Conservation (phyloP, 1,140 invertebrate species). For the Adelges cooleyi region DNA sequence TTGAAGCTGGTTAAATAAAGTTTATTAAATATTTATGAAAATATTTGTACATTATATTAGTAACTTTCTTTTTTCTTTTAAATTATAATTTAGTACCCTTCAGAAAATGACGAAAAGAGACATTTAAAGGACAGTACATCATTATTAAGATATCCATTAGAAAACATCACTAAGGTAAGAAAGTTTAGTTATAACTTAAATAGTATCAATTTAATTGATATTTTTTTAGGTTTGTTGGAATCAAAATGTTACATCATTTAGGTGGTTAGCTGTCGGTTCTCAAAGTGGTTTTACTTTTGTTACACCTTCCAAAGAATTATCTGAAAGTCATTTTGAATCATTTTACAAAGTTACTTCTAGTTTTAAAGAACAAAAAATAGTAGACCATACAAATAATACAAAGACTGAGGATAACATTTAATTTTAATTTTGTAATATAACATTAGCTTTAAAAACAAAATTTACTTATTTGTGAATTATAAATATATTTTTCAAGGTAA, state of each 20-base stretch:
- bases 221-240: slow-evolving; percentile 40
- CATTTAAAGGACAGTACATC: not conserved
- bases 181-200: not conserved
- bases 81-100: not conserved
- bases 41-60: too few relatives aligned
- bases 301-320: not conserved
- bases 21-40: too few relatives aligned
- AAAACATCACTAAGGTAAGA: slow-evolving; percentile 13
- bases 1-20: too few relatives aligned
- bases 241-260: slow-evolving; percentile 41
- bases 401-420: too few relatives aligned
- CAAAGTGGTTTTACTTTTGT: slow-evolving; percentile 42
- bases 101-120: not conserved
- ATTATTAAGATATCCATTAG: slow-evolving; percentile 19
- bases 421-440: too few relatives aligned
- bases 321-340: not conserved
- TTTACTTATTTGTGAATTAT: too few relatives aligned
- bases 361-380: too few relatives aligned
- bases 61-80: not conserved
- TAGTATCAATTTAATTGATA: not conserved
- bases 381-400: too few relatives aligned
- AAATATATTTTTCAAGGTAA: too few relatives aligned
- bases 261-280: slow-evolving; percentile 40
- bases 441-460: too few relatives aligned
- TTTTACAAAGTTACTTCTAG: slow-evolving; percentile 18